Percentiles rank a stretch among this genome's conserved stretches.
phyloP scores from a whole-genome alignment of 2,888 invertebrate genomes.

The Torymus auratus region DNA sequence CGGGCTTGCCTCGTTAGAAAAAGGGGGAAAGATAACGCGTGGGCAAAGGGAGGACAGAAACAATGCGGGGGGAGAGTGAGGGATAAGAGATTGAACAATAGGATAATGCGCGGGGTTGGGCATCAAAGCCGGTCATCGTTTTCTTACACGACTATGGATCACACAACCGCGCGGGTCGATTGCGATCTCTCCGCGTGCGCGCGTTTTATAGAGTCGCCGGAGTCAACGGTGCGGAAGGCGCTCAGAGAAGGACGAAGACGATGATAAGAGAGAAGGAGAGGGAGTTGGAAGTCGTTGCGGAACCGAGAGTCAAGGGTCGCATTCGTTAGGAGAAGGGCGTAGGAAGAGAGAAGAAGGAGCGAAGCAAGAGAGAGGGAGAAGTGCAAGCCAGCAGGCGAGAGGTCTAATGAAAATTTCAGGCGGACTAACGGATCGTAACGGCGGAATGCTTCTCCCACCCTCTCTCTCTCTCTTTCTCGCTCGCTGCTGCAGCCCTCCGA shows the following conservation, averaged over 20 bases:
- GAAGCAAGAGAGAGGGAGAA: slow-evolving; percentile 3
- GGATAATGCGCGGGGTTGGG: not conserved
- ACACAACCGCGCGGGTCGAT: slow-evolving; percentile 3
- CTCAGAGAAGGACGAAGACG: slow-evolving; percentile 19
- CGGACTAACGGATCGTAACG: slow-evolving; percentile 53
- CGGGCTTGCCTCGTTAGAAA: slow-evolving; percentile 17
- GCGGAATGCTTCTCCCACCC: slow-evolving; percentile 32
- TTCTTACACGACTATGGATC: slow-evolving; percentile 7
- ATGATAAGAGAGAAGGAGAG: slow-evolving; percentile 15
- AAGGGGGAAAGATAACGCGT: not conserved
- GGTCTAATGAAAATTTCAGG: slow-evolving; percentile 59
- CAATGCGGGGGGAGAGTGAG: not conserved
- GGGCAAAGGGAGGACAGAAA: not conserved
- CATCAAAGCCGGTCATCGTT: no score
- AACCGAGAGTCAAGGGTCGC: slow-evolving; percentile 1
- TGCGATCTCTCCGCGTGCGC: slow-evolving; percentile 25
- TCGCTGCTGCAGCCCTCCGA: not conserved
- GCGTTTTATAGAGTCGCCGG: slow-evolving; percentile 4
- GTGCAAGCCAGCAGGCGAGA: slow-evolving; percentile 29
- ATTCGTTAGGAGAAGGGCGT: slow-evolving; percentile 41
- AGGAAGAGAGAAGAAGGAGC: not conserved
- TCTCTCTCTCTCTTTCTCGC: not conserved
- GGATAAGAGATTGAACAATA: slow-evolving; percentile 19
- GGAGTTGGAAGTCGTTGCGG: not conserved
- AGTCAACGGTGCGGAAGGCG: slow-evolving; percentile 38